Percentiles rank a stretch among this genome's conserved stretches.
These are phyloP conservation scores for Philhelius pedissequus DNA, from an alignment of 2,888 invertebrate species.

Conservation along the genomic window DNA sequence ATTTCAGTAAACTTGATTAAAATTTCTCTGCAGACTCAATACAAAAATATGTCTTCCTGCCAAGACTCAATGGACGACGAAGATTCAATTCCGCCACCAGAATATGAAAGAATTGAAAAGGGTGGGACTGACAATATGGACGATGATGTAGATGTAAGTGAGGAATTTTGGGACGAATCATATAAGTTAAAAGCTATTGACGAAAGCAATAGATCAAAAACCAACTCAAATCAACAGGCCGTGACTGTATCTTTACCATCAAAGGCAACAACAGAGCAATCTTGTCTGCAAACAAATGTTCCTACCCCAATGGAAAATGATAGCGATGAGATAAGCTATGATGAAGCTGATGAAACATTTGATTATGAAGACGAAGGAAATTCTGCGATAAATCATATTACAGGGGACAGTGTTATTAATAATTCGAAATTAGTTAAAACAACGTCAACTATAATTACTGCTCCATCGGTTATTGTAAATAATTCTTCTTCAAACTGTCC, in stretches of 20 bases:
- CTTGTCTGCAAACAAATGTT: not conserved
- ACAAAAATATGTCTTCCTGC: constrained; percentile 42
- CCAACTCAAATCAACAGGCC: constrained; percentile 14
- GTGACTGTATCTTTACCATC: constrained; percentile 38
- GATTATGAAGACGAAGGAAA: constrained; percentile 33
- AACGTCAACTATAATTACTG: not conserved
- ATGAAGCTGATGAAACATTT: constrained; percentile 59
- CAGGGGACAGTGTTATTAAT: not conserved
- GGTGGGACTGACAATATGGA: not conserved
- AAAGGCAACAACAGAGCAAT: constrained; percentile 9
- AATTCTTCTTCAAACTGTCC: constrained; percentile 6
- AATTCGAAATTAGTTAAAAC: not conserved
- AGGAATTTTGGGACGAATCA: constrained; percentile 36
- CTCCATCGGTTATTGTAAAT: not conserved
- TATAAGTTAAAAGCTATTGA: constrained; percentile 16
- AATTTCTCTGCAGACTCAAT: constrained; percentile 1
- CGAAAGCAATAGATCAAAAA: constrained; percentile 21
- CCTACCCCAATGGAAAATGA: constrained; percentile 36
- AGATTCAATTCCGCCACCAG: constrained; percentile 75
- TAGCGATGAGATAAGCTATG: constrained; percentile 43
- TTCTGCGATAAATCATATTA: not conserved
- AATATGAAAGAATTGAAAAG: constrained; percentile 71
- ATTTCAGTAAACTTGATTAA: not conserved
- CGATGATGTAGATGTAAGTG: constrained; percentile 54
- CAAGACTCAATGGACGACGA: constrained; percentile 51